Evolutionary conservation across 2,113 vertebrate genomes (phyloP), one percentile per base, ranked within the genome.

Genomic region (Dicrurus megarhynchus): DNA sequence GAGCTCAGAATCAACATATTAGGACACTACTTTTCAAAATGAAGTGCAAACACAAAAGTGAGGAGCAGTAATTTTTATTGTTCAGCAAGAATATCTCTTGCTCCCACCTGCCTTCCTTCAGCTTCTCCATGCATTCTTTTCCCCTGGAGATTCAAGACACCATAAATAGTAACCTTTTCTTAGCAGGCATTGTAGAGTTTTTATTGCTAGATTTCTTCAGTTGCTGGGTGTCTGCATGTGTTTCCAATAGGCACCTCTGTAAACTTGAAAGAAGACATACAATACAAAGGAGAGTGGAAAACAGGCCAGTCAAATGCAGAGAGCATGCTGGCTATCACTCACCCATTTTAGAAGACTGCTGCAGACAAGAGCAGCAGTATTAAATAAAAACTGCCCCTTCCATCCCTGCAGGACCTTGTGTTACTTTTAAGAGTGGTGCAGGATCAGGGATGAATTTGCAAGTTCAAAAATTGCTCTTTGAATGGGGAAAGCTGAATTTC

Each of bases 91-190:
- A 44, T 56, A 23, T 47, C 8, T 52, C n/a, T 90, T 33, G 52
- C 50, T 84, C 47, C 37, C n/a, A 53, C 42, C 42, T 67, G 13
- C 39, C 24, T 85, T 47, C 63, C 73, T 90, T 83, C 64, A 95
- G 33, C 22, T 90, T 24, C 39, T 68, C 49, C 8, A 8, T 65
- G 52, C 18, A 4, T 47, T 96, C 41, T 77, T 74, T 91, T 37
- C 9, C 55, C 50, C 9, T 26, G 19, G 26, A 73, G 68, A 76
- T 71, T 67, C 57, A 80, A 83, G n/a, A n/a, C 23, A 56, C 49
- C 26, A 60, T 68, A 85, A 93, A 95, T 74, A 87, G 70, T 18
- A 92, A 60, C n/a, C 30, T 91, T 95, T 96, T 95, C 60, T 92
- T 89, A 55, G 33, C 33, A 68, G 44, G 10, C 4, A 7, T 61